phyloP scores from a whole-genome alignment of 2,888 invertebrate genomes.

The Byasa hedistus region DNA sequence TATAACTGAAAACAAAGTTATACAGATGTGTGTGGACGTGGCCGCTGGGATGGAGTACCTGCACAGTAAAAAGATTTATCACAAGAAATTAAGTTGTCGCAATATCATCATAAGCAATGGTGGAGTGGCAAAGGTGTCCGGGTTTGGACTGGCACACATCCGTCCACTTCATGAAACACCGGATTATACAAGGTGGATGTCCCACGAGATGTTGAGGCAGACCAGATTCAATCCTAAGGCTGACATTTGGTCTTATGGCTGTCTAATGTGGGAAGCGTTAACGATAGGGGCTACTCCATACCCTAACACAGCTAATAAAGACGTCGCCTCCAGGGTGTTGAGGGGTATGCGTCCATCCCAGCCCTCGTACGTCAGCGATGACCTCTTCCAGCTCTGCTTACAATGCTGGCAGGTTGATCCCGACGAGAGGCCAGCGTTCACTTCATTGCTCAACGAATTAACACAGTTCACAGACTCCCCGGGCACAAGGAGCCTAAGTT shows the following conservation, averaged over 20 bases:
- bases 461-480: slow-evolving; percentile 58
- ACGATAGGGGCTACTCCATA: slow-evolving; percentile 90
- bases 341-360: slow-evolving; percentile 87
- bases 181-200: slow-evolving; percentile 89
- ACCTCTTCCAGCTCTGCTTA: slow-evolving; percentile 88
- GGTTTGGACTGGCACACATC: slow-evolving; percentile 87
- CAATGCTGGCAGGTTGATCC: slow-evolving; percentile 92
- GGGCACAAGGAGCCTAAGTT: slow-evolving; percentile 62
- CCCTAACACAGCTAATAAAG: slow-evolving; percentile 82
- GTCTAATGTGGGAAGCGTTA: slow-evolving; percentile 90
- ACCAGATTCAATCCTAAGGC: slow-evolving; percentile 85
- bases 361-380: slow-evolving; percentile 86
- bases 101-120: slow-evolving; percentile 84
- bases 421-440: slow-evolving; percentile 88
- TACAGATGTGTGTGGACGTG: slow-evolving; percentile 84
- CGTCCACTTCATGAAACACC: slow-evolving; percentile 81
- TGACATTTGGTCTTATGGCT: slow-evolving; percentile 91
- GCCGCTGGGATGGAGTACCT: slow-evolving; percentile 86
- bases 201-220: slow-evolving; percentile 87
- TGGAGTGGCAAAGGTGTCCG: slow-evolving; percentile 85
- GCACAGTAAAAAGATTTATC: slow-evolving; percentile 83
- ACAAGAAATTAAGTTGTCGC: slow-evolving; percentile 86
- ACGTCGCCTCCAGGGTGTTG: slow-evolving; percentile 83
- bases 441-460: slow-evolving; percentile 77
- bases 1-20: slow-evolving; percentile 81